phyloP scores from a whole-genome alignment of 2,888 invertebrate species.

The Synanthedon tipuliformis region DNA sequence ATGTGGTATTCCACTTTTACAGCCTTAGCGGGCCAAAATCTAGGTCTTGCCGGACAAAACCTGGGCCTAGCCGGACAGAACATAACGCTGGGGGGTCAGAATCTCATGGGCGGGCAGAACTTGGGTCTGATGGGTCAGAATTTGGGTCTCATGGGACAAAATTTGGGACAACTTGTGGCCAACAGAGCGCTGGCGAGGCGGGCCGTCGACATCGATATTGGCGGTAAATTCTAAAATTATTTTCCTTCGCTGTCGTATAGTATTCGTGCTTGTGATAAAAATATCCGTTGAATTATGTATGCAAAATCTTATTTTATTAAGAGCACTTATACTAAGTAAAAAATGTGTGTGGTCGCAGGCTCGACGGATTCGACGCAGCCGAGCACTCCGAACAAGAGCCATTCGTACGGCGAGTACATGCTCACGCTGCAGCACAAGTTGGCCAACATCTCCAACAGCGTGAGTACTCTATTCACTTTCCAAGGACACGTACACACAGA shows the following conservation, averaged over 20 bases:
- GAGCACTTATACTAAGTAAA: too few species aligned
- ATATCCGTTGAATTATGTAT: too few species aligned
- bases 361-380: slow-evolving; percentile 66
- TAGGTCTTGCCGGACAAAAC: slow-evolving; percentile 11
- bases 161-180: slow-evolving; percentile 47
- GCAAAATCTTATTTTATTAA: background rate
- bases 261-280: too few species aligned
- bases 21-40: slow-evolving; percentile 47
- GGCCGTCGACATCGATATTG: slow-evolving; percentile 48
- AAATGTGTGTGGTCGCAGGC: slow-evolving; percentile 22
- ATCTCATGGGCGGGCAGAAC: slow-evolving; percentile 25
- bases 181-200: slow-evolving; percentile 44
- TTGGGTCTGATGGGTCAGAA: slow-evolving; percentile 34
- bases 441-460: slow-evolving; percentile 69
- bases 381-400: slow-evolving; percentile 74
- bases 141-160: slow-evolving; percentile 42
- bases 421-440: slow-evolving; percentile 78
- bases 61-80: slow-evolving; percentile 7
- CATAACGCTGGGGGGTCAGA: slow-evolving; percentile 25
- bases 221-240: slow-evolving; percentile 13
- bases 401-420: slow-evolving; percentile 76
- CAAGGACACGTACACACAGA: too few species aligned
- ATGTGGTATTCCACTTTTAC: slow-evolving; percentile 5
- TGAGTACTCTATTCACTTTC: slow-evolving; percentile 26
- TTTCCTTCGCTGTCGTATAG: background rate